Base-by-base conservation (phyloP, 2,888 invertebrate genomes). In the Troides aeacus region DNA sequence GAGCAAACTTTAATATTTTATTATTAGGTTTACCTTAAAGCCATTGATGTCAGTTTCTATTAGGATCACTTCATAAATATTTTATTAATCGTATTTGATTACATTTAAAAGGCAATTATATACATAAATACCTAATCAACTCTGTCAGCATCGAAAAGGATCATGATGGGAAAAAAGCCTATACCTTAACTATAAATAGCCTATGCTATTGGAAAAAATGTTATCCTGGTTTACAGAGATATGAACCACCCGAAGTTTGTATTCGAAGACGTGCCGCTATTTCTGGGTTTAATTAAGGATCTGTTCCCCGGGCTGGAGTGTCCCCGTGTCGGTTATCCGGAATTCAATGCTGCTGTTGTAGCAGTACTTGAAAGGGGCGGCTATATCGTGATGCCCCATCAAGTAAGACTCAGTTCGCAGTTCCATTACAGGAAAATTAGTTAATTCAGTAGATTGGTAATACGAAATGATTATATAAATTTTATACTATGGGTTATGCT, bases 161-260 rank as follows among this genome's bases (percentile, higher is more conserved):
- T 53, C 53, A 4, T 53, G 18, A 53, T 53, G 18, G 12, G 46
- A 4, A 46, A 46, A 15, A 15, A 12, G 12, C 42, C 12, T 46
- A 15, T 12, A 15, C 46, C 12, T 12, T 17, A 46, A 3, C 30
- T 30, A 30, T 30, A 30, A 30, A 46, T 15, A 46, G 8, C 46
- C 10, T 46, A 46, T 2, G 2, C 46, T 15, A 46, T 46, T 5
- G 5, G 8, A 53, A 53, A 53, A n/a, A 53, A n/a, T 17, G n/a
- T n/a, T 53, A n/a, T 53, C 15, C 12, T 15, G 15, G n/a, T 23
- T 58, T 72, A 57, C 78, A 93, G 97, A 77, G 98, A 98, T 81
- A 97, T 98, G 97, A 98, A 98, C 87, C 94, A 97, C 77, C 98
- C 98, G 0, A 98, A 98, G 87, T 98, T 98, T 84, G 95, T 98